phyloP scores from a whole-genome alignment of 2,888 invertebrate genomes.

The Anoplius nigerrimus region DNA sequence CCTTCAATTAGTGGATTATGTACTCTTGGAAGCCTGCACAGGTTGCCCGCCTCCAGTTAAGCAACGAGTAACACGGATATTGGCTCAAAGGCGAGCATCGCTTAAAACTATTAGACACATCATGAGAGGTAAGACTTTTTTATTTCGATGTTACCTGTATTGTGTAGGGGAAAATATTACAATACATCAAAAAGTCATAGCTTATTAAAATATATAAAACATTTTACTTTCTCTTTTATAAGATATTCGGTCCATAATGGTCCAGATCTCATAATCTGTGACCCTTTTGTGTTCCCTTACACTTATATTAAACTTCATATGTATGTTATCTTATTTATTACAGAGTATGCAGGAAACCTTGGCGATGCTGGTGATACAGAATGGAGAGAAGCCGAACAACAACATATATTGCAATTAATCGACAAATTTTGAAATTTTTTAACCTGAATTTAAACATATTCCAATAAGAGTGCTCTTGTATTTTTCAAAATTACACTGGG shows the following conservation, averaged over 20 bases:
- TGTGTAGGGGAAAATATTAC: neutral
- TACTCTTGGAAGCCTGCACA: conserved; percentile 86
- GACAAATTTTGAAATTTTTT: conserved; percentile 87
- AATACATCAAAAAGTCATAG: conserved; percentile 4
- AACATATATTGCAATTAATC: conserved; percentile 92
- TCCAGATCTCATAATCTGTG: no score
- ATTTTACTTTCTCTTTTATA: no score
- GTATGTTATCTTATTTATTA: no score
- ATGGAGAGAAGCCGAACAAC: conserved; percentile 92
- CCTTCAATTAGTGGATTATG: conserved; percentile 94
- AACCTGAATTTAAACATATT: no score
- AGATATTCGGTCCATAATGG: no score
- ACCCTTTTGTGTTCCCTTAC: no score
- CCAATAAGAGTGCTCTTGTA: no score
- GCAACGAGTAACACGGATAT: conserved; percentile 90
- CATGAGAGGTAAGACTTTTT: conserved; percentile 84
- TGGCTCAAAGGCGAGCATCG: conserved; percentile 92
- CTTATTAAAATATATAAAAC: no score
- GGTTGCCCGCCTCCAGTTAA: conserved; percentile 86
- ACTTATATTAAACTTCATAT: conserved; percentile 49
- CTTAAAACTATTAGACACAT: conserved; percentile 94
- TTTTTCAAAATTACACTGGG: no score
- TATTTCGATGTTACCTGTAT: conserved; percentile 1
- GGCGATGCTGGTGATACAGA: conserved; percentile 92
- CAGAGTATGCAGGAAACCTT: conserved; percentile 96